phyloP scores from a whole-genome alignment of 2,888 invertebrate species.

The Chromoteleia sp. region DNA sequence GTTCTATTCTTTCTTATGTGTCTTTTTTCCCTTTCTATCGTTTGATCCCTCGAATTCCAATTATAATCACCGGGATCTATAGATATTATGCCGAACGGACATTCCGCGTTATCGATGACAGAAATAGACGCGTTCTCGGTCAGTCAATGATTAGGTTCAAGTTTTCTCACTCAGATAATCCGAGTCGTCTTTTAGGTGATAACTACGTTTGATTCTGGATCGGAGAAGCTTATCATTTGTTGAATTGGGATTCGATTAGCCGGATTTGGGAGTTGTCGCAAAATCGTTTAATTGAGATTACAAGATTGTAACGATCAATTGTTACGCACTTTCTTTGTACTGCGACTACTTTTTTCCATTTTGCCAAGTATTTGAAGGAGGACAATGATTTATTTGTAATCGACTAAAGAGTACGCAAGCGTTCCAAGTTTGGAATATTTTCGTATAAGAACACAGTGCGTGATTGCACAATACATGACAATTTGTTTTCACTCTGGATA shows the following conservation, averaged over 20 bases:
- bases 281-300: no score
- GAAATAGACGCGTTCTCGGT: conserved; percentile 49
- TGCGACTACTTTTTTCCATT: no score
- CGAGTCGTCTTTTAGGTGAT: conserved; percentile 34
- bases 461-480: no score
- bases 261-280: not conserved
- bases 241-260: not conserved
- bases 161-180: conserved; percentile 50
- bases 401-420: no score
- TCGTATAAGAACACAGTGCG: no score
- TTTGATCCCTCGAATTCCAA: conserved; percentile 11
- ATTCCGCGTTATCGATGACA: conserved; percentile 43
- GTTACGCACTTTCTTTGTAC: no score
- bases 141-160: conserved; percentile 53
- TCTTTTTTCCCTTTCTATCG: not conserved
- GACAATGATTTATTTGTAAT: no score
- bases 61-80: conserved; percentile 30
- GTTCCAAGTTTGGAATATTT: no score
- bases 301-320: no score
- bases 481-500: no score
- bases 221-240: not conserved
- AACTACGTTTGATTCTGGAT: conserved; percentile 20
- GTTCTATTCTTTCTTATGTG: not conserved
- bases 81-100: conserved; percentile 33
- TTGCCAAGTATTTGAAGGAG: no score